Evolutionary conservation across 2,888 invertebrate species (phyloP).

Genomic region (Zelleria hepariella): DNA sequence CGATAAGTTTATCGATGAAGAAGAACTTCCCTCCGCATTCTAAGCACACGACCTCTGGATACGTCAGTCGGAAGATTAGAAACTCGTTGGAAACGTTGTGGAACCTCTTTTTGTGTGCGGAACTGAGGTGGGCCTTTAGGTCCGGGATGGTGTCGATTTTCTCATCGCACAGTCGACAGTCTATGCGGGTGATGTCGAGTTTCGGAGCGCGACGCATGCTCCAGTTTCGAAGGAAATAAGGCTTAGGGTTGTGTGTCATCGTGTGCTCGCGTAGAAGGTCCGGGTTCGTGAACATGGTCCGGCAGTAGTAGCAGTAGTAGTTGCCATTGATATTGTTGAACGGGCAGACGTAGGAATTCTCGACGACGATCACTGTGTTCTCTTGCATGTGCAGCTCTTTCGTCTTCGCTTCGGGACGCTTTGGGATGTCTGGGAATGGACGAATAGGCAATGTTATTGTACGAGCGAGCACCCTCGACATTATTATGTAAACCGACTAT

Average conservation of each 20-base stretch:
- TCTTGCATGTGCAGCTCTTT: neutral
- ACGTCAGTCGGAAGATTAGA: constrained; percentile 42
- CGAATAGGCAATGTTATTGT: neutral
- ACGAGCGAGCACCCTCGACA: neutral
- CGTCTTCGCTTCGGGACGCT: neutral
- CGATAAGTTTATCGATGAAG: constrained; percentile 49
- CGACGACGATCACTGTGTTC: neutral
- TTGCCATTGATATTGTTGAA: constrained; percentile 51
- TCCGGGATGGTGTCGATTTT: constrained; percentile 42
- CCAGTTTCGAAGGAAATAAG: neutral
- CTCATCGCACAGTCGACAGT: constrained; percentile 47
- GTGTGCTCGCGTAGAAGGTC: constrained; percentile 43
- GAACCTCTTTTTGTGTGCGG: constrained; percentile 28
- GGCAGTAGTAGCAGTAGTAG: constrained; percentile 46
- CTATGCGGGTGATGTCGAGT: constrained; percentile 34
- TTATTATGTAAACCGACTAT: neutral
- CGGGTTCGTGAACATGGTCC: constrained; percentile 42
- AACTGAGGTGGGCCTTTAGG: constrained; percentile 40
- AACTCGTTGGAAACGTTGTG: constrained; percentile 46
- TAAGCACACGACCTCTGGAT: constrained; percentile 43
- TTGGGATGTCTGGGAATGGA: neutral
- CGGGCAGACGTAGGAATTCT: constrained; percentile 2
- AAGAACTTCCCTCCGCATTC: constrained; percentile 47
- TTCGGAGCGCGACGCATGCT: neutral
- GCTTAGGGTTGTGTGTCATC: constrained; percentile 34